Evolutionary conservation across 2,797 vertebrate species (phyloP).

Genomic region (Okamejei kenojei): DNA sequence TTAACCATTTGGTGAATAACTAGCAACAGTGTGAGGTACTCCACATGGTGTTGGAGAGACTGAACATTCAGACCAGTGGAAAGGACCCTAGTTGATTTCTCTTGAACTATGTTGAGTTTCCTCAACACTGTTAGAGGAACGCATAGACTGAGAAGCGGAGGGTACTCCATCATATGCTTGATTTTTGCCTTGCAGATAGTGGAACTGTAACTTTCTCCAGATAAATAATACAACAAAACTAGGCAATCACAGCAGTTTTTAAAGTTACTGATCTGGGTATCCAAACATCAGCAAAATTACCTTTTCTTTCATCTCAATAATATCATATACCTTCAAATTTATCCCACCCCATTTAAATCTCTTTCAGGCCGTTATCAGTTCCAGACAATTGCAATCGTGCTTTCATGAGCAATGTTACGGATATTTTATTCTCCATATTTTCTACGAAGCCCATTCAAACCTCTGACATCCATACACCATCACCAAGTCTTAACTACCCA

Average conservation of each 20-base stretch:
- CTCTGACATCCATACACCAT: not conserved
- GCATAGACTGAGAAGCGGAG: too few relatives aligned
- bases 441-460: not conserved
- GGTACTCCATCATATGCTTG: too few relatives aligned
- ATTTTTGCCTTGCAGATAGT: too few relatives aligned
- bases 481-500: not conserved
- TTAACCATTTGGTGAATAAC: too few relatives aligned
- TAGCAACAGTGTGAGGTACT: too few relatives aligned
- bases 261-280: not conserved
- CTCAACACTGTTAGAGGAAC: too few relatives aligned
- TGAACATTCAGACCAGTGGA: too few relatives aligned
- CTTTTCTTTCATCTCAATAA: not conserved
- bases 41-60: too few relatives aligned
- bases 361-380: not conserved
- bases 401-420: not conserved
- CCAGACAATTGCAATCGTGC: not conserved
- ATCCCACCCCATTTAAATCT: not conserved
- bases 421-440: not conserved
- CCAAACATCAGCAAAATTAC: not conserved
- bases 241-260: not conserved
- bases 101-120: too few relatives aligned
- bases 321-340: not conserved
- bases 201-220: not conserved
- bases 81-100: too few relatives aligned
- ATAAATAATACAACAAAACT: not conserved